phyloP scores from a whole-genome alignment of 1,140 invertebrate genomes.

The Rhynchophorus ferrugineus region DNA sequence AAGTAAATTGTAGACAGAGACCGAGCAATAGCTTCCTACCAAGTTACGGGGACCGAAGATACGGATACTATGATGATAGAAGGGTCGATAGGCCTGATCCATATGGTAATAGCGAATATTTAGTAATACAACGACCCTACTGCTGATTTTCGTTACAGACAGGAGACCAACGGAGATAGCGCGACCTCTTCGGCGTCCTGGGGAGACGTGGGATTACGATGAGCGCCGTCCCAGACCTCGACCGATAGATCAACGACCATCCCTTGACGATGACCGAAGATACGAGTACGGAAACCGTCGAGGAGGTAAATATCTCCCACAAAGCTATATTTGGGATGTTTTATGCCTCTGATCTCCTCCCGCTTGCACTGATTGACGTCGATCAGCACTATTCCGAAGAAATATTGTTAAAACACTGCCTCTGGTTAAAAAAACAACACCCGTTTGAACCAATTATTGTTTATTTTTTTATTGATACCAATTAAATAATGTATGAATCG shows the following conservation, averaged over 20 bases:
- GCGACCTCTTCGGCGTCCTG: constrained; percentile 7
- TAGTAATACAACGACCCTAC: not conserved
- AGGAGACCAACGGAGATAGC: constrained; percentile 9
- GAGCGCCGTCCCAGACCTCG: not conserved
- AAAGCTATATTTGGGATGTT: constrained; percentile 29
- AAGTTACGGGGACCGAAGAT: constrained; percentile 10
- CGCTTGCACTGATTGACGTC: not conserved
- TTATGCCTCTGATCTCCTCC: constrained; percentile 19
- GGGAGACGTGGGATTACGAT: constrained; percentile 20
- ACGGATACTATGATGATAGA: not conserved
- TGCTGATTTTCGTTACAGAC: too few relatives aligned
- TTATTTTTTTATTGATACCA: too few relatives aligned
- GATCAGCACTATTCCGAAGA: not conserved
- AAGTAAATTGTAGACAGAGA: constrained; percentile 37
- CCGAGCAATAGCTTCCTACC: constrained; percentile 9
- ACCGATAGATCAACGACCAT: constrained; percentile 1
- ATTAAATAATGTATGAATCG: too few relatives aligned
- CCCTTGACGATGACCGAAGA: constrained; percentile 16
- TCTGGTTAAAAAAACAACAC: not conserved
- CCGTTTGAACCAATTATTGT: not conserved
- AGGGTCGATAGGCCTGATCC: constrained; percentile 4
- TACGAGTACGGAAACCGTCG: constrained; percentile 23
- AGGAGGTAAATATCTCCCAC: constrained; percentile 35
- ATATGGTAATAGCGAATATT: constrained; percentile 1
- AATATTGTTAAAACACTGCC: not conserved